These are phyloP conservation scores for Carterocephalus palaemon DNA, from an alignment of 2,888 invertebrate species.

Conservation along the genomic window DNA sequence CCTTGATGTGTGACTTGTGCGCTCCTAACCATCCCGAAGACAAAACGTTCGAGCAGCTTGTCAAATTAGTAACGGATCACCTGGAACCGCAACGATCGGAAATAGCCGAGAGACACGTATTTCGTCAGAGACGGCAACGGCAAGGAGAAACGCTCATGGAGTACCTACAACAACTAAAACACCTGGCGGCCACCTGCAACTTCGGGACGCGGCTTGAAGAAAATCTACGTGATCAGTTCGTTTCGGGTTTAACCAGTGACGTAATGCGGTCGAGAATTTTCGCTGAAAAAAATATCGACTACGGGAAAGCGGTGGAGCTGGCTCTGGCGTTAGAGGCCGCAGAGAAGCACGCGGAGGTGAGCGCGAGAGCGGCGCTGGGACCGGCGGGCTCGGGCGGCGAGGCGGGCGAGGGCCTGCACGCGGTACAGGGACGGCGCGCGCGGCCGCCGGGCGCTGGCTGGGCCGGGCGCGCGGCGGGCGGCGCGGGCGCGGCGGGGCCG, in stretches of 20 bases:
- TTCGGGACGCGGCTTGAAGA: slow-evolving; percentile 22
- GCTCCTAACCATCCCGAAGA: slow-evolving; percentile 30
- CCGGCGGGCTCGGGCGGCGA: slow-evolving; percentile 23
- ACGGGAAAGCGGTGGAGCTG: slow-evolving; percentile 5
- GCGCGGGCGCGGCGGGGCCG: slow-evolving; percentile 14
- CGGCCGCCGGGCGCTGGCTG: slow-evolving; percentile 15
- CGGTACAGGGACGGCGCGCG: slow-evolving; percentile 13
- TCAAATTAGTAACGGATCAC: slow-evolving; percentile 25
- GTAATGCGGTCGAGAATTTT: slow-evolving; percentile 19
- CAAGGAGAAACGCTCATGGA: slow-evolving; percentile 50
- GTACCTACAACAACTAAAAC: slow-evolving; percentile 29
- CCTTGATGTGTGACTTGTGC: slow-evolving; percentile 30
- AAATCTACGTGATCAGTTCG: slow-evolving; percentile 23
- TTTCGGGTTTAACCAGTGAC: slow-evolving; percentile 17
- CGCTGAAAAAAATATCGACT: slow-evolving; percentile 14
- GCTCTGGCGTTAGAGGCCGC: too few relatives aligned
- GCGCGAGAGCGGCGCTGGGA: neutral
- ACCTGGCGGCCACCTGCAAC: slow-evolving; percentile 27
- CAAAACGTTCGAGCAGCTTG: slow-evolving; percentile 29
- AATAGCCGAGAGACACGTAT: slow-evolving; percentile 26
- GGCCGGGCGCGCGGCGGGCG: slow-evolving; percentile 16
- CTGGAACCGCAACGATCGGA: slow-evolving; percentile 29
- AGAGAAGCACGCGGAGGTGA: slow-evolving; percentile 2
- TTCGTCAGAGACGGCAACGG: slow-evolving; percentile 15
- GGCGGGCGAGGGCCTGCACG: slow-evolving; percentile 16